Conservation (phyloP, 64 coral and sea anemone genomes). For the Montipora capricornis region DNA sequence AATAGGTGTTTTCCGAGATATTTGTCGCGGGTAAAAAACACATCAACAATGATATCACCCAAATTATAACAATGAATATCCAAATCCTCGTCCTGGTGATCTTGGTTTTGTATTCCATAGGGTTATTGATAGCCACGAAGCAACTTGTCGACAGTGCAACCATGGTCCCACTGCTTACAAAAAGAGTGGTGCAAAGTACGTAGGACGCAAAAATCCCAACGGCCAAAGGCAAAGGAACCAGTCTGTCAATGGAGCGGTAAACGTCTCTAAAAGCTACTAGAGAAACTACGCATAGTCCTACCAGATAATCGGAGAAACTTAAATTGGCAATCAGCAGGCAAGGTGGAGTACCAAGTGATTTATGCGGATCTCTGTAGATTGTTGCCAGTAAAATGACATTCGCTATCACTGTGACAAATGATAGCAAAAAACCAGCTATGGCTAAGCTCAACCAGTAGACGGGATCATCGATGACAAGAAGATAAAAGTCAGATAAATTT, state of each 20-base stretch:
- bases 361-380: conserved; percentile 14
- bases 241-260: background rate
- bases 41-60: background rate
- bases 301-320: conserved; percentile 7
- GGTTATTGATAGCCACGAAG: conserved; percentile 1
- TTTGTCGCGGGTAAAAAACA: background rate
- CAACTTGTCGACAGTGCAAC: background rate
- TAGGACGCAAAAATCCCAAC: background rate
- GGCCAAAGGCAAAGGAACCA: background rate
- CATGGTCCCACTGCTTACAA: conserved; percentile 14
- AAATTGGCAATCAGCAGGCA: conserved; percentile 39
- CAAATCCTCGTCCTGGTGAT: conserved; percentile 15
- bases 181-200: conserved; percentile 11
- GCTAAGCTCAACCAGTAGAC: conserved; percentile 10
- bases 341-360: conserved; percentile 7
- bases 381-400: conserved; percentile 12
- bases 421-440: conserved; percentile 10
- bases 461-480: conserved; percentile 2
- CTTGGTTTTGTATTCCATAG: conserved; percentile 7
- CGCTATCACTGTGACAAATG: background rate
- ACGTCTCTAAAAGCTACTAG: conserved; percentile 20
- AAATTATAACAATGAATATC: background rate
- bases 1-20: background rate
- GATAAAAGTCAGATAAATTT: background rate
- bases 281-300: conserved; percentile 14